Evolutionary conservation across 2,888 invertebrate genomes (phyloP).

Genomic region (Uloborus plumipes): DNA sequence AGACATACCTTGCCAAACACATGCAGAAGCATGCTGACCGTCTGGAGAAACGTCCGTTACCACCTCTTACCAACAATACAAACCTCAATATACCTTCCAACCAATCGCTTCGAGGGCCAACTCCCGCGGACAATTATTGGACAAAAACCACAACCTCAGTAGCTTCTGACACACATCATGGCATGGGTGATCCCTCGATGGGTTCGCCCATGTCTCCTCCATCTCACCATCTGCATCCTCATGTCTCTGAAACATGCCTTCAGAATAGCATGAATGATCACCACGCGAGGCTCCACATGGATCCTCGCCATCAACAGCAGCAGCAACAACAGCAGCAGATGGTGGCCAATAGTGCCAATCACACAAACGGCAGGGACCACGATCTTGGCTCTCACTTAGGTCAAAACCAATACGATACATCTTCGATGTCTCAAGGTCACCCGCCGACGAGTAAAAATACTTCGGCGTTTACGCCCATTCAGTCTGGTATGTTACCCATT

Average conservation of each 20-base stretch:
- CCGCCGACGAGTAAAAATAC: conserved; percentile 68
- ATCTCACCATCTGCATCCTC: conserved; percentile 59
- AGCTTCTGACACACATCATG: conserved; percentile 48
- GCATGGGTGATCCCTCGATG: conserved; percentile 54
- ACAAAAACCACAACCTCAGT: conserved; percentile 52
- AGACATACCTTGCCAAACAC: conserved; percentile 98
- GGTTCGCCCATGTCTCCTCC: conserved; percentile 62
- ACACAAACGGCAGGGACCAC: conserved; percentile 63
- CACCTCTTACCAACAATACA: conserved; percentile 72
- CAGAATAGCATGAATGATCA: conserved; percentile 67
- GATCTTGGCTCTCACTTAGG: conserved; percentile 58
- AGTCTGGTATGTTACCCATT: conserved; percentile 69
- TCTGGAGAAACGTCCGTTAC: conserved; percentile 91
- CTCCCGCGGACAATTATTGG: conserved; percentile 57
- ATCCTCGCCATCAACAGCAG: conserved; percentile 68
- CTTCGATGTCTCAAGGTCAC: conserved; percentile 52
- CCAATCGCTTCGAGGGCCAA: conserved; percentile 56
- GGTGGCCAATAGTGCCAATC: conserved; percentile 58
- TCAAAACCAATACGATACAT: conserved; percentile 55
- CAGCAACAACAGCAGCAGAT: conserved; percentile 60
- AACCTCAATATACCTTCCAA: conserved; percentile 63
- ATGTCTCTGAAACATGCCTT: conserved; percentile 68
- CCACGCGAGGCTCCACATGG: conserved; percentile 65
- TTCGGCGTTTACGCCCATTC: conserved; percentile 92
- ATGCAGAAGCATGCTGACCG: conserved; percentile 91